A percentile compares a stretch with the other conserved stretches of the same genome.
Evolutionary conservation across 2,888 invertebrate species (phyloP).

Genomic region (Ctenicera cuprea): DNA sequence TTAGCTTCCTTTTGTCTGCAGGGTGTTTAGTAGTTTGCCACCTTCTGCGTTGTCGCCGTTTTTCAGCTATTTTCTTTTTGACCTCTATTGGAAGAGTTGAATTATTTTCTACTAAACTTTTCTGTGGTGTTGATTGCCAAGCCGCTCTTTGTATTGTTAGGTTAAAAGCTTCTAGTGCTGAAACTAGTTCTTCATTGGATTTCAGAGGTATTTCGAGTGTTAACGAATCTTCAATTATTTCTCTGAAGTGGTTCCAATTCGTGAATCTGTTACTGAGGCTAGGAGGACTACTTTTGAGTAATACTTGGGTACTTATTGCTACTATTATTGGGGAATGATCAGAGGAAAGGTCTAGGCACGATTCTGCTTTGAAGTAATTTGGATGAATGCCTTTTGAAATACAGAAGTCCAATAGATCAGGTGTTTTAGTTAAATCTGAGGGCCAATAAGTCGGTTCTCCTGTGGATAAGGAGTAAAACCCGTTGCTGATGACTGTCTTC

Average conservation of each 20-base stretch:
- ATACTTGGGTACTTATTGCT: not conserved
- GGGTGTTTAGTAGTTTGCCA: slow-evolving; percentile 17
- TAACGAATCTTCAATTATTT: slow-evolving; percentile 17
- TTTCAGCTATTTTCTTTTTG: slow-evolving; percentile 24
- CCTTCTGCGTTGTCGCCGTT: slow-evolving; percentile 10
- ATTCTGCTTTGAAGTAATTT: slow-evolving; percentile 1
- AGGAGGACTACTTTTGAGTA: not conserved
- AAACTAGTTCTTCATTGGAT: not conserved
- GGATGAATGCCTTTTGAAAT: not conserved
- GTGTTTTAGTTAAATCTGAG: not conserved
- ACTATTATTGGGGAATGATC: slow-evolving; percentile 7
- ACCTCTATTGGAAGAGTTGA: not conserved
- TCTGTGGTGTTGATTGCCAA: slow-evolving; percentile 8
- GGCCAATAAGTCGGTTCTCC: not conserved
- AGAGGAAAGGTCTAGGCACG: not conserved
- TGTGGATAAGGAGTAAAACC: slow-evolving; percentile 1
- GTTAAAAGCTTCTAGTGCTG: slow-evolving; percentile 13
- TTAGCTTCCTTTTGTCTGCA: slow-evolving; percentile 6
- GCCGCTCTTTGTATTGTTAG: not conserved
- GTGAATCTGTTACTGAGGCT: slow-evolving; percentile 5
- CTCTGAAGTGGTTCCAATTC: slow-evolving; percentile 5
- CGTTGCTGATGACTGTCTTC: not conserved
- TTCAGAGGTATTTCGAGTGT: slow-evolving; percentile 11
- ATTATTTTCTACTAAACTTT: slow-evolving; percentile 7
- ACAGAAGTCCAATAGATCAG: not conserved